Evolutionary conservation across 2,113 vertebrate species (phyloP).

Genomic region (Python bivittatus): DNA sequence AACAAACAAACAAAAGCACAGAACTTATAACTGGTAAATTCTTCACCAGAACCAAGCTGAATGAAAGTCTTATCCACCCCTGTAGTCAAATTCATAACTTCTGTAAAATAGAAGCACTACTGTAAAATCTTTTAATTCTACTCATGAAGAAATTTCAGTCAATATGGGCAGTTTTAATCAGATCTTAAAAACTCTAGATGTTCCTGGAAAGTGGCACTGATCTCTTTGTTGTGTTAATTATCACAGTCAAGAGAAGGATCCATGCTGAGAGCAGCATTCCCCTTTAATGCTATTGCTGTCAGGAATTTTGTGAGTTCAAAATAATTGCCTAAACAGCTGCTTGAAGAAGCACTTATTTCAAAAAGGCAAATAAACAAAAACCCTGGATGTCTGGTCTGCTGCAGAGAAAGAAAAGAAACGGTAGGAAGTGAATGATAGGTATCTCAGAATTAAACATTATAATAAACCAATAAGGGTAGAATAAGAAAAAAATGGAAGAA

Average conservation of each 20-base stretch:
- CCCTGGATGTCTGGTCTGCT: not conserved
- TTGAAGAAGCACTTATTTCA: slow-evolving; percentile 17
- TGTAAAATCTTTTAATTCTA: not conserved
- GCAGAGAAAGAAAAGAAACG: not conserved
- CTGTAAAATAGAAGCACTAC: not conserved
- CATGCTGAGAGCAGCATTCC: not conserved
- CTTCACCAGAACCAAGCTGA: not conserved
- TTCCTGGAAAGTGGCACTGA: slow-evolving; percentile 40
- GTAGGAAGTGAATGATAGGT: not conserved
- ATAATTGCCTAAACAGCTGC: slow-evolving; percentile 22
- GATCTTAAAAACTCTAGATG: slow-evolving; percentile 39
- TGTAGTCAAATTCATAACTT: not conserved
- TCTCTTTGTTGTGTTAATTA: slow-evolving; percentile 33
- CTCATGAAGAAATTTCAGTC: slow-evolving; percentile 28
- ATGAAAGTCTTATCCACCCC: not conserved
- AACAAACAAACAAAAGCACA: not conserved
- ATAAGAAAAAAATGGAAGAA: not conserved
- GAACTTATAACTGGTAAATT: not conserved
- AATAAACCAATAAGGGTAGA: not conserved
- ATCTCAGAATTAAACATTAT: not conserved
- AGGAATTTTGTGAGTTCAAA: slow-evolving; percentile 20
- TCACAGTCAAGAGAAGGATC: slow-evolving; percentile 9
- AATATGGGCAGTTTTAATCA: slow-evolving; percentile 19
- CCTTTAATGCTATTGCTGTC: slow-evolving; percentile 10
- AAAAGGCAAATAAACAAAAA: not conserved